Evolutionary conservation across 2,888 invertebrate species (phyloP).

Genomic region (Drosophila leonis): DNA sequence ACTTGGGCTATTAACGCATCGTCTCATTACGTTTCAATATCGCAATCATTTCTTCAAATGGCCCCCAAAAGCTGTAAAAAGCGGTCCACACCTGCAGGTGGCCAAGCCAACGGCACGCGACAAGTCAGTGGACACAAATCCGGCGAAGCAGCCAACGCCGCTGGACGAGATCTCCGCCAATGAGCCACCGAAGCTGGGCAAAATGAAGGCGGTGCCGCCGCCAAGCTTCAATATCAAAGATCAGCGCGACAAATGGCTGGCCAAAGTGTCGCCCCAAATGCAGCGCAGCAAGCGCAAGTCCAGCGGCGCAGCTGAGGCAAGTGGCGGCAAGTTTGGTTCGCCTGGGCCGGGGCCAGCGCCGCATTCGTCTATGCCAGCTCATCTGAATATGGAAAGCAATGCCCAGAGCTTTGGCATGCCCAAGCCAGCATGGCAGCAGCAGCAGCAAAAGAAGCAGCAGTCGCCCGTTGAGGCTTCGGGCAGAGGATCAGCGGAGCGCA

Average conservation of each 20-base stretch:
- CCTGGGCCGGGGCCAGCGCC: not conserved
- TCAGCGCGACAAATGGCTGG: constrained; percentile 74
- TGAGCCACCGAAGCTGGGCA: not conserved
- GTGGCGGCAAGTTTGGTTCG: not conserved
- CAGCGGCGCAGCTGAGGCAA: not conserved
- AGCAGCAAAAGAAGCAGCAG: not conserved
- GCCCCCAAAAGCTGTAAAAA: constrained; percentile 24
- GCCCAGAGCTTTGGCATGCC: constrained; percentile 10
- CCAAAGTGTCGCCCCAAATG: constrained; percentile 54
- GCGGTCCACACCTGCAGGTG: not conserved
- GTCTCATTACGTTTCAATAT: not conserved
- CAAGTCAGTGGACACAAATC: constrained; percentile 16
- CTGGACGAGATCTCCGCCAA: not conserved
- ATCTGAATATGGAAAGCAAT: not conserved
- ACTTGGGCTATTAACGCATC: not conserved
- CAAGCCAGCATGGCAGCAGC: constrained; percentile 3
- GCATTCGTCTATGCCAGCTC: not conserved
- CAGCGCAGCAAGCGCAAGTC: constrained; percentile 34
- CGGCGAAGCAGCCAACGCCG: not conserved
- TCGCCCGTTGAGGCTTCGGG: constrained; percentile 1
- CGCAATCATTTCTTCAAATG: constrained; percentile 57
- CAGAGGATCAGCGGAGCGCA: constrained; percentile 41
- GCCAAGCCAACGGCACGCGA: constrained; percentile 13
- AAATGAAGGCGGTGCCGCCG: constrained; percentile 8
- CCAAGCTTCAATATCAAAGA: constrained; percentile 42